Percentiles rank a stretch among this genome's conserved stretches.
Conservation (phyloP, 2,888 invertebrate species). For the Crossocerus cetratus region DNA sequence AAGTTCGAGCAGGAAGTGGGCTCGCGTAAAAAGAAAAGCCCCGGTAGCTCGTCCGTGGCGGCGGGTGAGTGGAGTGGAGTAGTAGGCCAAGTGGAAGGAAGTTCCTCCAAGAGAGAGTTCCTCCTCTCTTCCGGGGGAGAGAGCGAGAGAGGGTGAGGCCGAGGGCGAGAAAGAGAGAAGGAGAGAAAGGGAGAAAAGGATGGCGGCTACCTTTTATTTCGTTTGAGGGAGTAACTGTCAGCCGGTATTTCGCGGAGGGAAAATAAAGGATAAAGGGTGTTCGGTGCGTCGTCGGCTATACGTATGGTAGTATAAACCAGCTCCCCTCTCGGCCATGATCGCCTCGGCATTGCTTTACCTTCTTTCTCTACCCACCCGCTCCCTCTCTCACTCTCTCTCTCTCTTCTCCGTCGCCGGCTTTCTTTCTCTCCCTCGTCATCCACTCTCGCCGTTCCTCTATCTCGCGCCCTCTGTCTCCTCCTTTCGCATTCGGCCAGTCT, state of each 20-base stretch:
- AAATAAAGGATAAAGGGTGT: slow-evolving; percentile 68
- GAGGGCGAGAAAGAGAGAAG: too few species aligned
- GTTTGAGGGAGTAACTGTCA: slow-evolving; percentile 64
- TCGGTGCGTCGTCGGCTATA: slow-evolving; percentile 63
- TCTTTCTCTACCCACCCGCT: slow-evolving; percentile 11
- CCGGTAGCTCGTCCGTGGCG: slow-evolving; percentile 63
- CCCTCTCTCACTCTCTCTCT: slow-evolving; percentile 13
- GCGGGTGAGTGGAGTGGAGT: slow-evolving; percentile 70
- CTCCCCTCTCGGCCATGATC: slow-evolving; percentile 14
- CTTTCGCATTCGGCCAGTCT: neutral
- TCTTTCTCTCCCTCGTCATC: neutral
- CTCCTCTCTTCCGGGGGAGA: slow-evolving; percentile 49
- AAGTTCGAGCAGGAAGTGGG: slow-evolving; percentile 68
- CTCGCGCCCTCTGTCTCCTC: slow-evolving; percentile 4
- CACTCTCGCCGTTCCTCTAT: slow-evolving; percentile 31
- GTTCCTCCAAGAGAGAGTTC: slow-evolving; percentile 56
- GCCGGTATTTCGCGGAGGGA: slow-evolving; percentile 66
- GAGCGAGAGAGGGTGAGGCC: neutral
- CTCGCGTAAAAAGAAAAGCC: slow-evolving; percentile 70
- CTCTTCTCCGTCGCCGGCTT: too few species aligned
- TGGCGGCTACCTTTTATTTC: slow-evolving; percentile 65
- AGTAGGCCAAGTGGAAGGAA: slow-evolving; percentile 75
- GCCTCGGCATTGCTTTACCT: slow-evolving; percentile 13
- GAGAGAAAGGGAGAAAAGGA: slow-evolving; percentile 8
- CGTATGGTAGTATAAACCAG: slow-evolving; percentile 41